A percentile compares a stretch with the other conserved stretches of the same genome.
Conservation (phyloP, 2,888 invertebrate genomes). For the Sphinx pinastri region DNA sequence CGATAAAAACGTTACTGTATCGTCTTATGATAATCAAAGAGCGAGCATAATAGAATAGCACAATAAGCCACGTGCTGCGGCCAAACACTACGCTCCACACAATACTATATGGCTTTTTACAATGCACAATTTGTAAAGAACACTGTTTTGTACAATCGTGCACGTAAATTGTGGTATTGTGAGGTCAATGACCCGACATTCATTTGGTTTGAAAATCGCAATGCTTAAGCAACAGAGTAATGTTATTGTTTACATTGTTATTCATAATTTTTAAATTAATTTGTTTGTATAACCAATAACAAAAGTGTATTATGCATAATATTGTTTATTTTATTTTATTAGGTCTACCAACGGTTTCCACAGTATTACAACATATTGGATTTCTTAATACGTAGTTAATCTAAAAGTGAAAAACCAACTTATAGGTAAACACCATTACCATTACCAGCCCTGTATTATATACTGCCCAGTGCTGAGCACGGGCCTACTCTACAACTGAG, state of each 20-base stretch:
- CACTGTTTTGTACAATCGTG: conserved; percentile 59
- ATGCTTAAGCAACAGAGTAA: conserved; percentile 5
- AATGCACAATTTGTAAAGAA: conserved; percentile 67
- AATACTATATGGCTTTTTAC: conserved; percentile 65
- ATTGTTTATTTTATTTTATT: no score
- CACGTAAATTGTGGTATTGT: conserved; percentile 52
- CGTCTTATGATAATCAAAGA: conserved; percentile 64
- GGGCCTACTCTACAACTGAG: no score
- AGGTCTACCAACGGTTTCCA: no score
- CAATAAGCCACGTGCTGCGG: conserved; percentile 49
- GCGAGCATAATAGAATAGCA: conserved; percentile 55
- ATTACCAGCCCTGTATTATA: no score
- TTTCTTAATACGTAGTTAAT: no score
- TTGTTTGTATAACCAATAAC: neutral
- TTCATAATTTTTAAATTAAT: neutral
- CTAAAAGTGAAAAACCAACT: no score
- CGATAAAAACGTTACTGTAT: conserved; percentile 63
- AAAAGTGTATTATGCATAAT: no score
- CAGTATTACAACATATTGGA: no score
- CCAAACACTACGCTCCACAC: conserved; percentile 30
- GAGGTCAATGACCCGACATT: conserved; percentile 63
- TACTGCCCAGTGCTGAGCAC: no score
- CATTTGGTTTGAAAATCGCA: conserved; percentile 10
- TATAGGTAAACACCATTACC: no score
- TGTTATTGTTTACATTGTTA: neutral